phyloP scores from a whole-genome alignment of 2,797 vertebrate genomes.

The Benthosema pterotum region DNA sequence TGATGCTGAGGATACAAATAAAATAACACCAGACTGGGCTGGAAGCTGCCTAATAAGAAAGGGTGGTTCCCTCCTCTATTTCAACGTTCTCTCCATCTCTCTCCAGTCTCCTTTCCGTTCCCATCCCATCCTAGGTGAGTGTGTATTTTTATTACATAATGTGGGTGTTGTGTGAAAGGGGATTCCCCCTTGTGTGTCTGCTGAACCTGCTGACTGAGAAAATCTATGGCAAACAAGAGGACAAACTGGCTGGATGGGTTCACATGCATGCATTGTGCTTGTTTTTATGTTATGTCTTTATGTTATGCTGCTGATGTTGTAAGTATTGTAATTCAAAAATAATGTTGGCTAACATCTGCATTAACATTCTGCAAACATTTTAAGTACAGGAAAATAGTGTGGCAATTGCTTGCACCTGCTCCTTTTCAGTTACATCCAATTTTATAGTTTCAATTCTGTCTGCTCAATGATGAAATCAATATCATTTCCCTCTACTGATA shows the following conservation, averaged over 20 bases:
- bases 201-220: slow-evolving; percentile 39
- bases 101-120: not conserved
- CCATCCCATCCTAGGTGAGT: slow-evolving; percentile 24
- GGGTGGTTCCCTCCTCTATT: not conserved
- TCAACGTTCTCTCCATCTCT: not conserved
- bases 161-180: slow-evolving; percentile 51
- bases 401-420: not conserved
- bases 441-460: not conserved
- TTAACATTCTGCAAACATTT: too few species aligned
- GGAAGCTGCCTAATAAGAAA: not conserved
- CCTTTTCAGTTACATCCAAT: not conserved
- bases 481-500: too few species aligned
- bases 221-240: slow-evolving; percentile 39
- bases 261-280: not conserved
- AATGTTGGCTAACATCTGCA: not conserved
- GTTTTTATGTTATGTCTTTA: not conserved
- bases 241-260: slow-evolving; percentile 67
- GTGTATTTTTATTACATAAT: slow-evolving; percentile 49
- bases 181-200: slow-evolving; percentile 27
- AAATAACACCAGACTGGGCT: not conserved
- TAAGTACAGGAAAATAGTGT: not conserved
- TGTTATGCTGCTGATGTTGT: too few species aligned
- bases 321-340: not conserved
- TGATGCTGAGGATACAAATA: not conserved
- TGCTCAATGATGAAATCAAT: too few species aligned